Evolutionary conservation across 1,140 invertebrate species (phyloP), one percentile per base, ranked within the genome.

Genomic region (Drosophila nigromelanica): DNA sequence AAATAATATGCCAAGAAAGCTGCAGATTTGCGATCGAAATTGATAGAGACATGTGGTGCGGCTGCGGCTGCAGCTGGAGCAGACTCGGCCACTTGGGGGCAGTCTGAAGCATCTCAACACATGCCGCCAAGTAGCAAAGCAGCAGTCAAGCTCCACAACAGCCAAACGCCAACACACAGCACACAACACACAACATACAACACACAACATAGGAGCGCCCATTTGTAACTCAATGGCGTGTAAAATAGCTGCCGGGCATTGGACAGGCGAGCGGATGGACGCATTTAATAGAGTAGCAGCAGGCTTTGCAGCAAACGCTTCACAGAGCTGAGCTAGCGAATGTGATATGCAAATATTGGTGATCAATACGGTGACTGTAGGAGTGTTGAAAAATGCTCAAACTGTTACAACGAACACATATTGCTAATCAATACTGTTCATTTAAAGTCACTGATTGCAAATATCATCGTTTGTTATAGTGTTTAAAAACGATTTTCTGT

Each of bases 171-270:
- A 35, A 35, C 33, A 35, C 7, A 35, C 33, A 35, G 10, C 33
- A 8, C 7, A 35, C 33, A 35, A 35, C 33, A 8, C 7, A 35
- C 33, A 18, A 18, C 18, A 18, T 18, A 33, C 73, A 61, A 54
- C 27, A 58, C 56, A 39, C 35, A 61, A 40, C 64, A 62, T 55
- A 50, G 51, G 30, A 52, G 37, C 70, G 55, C 48, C 74, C 67
- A 87, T 86, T 86, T 86, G 83, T 67, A 86, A 70, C 68, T 86
- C 82, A 86, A 86, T 86, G 82, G 82, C 78, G 82, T 86, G 82
- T 86, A 87, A 87, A 86, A 86, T 86, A 86, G 82, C 82, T 87
- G 82, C 78, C 76, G 78, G 82, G 66, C 78, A 58, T 54, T 43
- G 50, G 68, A 60, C 47, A 33, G 52, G 18, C 55, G 62, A 50